phyloP scores from a whole-genome alignment of 2,797 vertebrate species.

The Phrynocephalus vlangalii region DNA sequence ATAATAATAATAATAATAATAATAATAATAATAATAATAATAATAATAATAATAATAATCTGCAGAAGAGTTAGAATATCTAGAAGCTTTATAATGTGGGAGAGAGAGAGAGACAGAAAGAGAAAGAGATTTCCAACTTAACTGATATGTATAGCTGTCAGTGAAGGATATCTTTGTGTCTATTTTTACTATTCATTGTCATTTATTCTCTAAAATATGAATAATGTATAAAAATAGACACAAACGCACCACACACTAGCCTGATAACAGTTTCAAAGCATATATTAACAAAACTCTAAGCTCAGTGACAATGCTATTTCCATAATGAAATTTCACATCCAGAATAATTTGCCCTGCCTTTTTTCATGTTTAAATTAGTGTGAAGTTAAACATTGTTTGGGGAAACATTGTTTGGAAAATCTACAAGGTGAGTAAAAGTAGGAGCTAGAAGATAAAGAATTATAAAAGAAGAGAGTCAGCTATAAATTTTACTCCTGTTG shows the following conservation, averaged over 20 bases:
- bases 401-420: not conserved
- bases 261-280: too few relatives aligned
- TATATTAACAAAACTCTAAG: not conserved
- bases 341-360: not conserved
- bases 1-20: too few relatives aligned
- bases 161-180: too few relatives aligned
- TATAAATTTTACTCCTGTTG: not conserved
- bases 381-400: not conserved
- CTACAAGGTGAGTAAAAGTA: not conserved
- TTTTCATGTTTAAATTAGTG: not conserved
- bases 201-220: too few relatives aligned
- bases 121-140: not conserved
- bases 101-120: not conserved
- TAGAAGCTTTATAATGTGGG: constrained; percentile 17
- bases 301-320: not conserved
- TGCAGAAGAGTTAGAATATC: not conserved
- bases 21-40: not conserved
- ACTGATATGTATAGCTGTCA: not conserved
- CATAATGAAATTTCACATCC: not conserved
- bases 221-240: too few relatives aligned
- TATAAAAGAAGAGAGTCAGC: not conserved
- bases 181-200: too few relatives aligned
- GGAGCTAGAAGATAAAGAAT: not conserved
- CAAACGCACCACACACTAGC: too few relatives aligned
- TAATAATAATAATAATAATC: not conserved